Evolutionary conservation across 1,140 invertebrate species (phyloP).

Genomic region (Pseudobourletiella spinata): DNA sequence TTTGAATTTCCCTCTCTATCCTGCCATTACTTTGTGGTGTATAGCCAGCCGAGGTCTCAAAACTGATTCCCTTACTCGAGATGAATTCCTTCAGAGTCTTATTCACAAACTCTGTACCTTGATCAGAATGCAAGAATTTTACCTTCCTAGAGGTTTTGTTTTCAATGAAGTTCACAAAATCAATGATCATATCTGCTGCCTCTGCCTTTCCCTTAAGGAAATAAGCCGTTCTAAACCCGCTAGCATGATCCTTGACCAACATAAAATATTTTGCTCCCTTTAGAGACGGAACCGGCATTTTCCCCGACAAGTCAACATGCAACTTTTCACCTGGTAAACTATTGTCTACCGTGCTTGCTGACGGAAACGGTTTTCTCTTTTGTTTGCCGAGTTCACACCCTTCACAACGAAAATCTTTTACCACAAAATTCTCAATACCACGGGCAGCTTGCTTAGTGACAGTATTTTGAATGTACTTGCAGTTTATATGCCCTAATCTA

Average conservation of each 20-base stretch:
- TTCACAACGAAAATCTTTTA: neutral
- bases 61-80: slow-evolving; percentile 31
- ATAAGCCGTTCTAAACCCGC: slow-evolving; percentile 38
- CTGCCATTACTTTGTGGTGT: neutral
- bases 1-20: too few species aligned
- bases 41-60: slow-evolving; percentile 39
- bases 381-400: neutral
- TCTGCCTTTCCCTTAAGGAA: slow-evolving; percentile 43
- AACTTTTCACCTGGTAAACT: slow-evolving; percentile 12
- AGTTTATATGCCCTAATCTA: slow-evolving; percentile 17
- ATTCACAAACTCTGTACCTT: slow-evolving; percentile 2
- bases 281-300: slow-evolving; percentile 40
- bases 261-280: slow-evolving; percentile 39
- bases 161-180: slow-evolving; percentile 37
- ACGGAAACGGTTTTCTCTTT: neutral
- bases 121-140: slow-evolving; percentile 27
- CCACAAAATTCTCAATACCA: neutral
- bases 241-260: slow-evolving; percentile 43
- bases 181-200: slow-evolving; percentile 37
- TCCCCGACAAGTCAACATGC: slow-evolving; percentile 41
- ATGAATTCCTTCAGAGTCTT: slow-evolving; percentile 35
- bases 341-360: too few species aligned
- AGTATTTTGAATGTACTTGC: slow-evolving; percentile 9
- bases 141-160: slow-evolving; percentile 5
- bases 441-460: slow-evolving; percentile 5